Base-by-base conservation (phyloP, 2,888 invertebrate species). In the Heteropelma amictum region DNA sequence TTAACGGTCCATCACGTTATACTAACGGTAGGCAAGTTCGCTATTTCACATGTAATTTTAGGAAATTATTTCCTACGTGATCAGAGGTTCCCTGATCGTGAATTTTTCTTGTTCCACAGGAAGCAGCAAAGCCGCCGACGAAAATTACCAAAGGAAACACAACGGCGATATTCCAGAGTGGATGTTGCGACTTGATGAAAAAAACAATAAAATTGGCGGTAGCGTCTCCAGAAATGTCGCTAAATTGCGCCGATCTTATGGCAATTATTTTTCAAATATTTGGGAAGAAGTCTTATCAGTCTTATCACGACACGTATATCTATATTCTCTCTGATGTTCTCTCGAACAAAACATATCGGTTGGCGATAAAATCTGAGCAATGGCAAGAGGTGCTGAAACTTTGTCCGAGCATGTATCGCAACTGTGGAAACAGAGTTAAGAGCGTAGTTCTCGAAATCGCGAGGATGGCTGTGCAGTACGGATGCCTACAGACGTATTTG, bases 311-410 rank as follows among this genome's bases (percentile, higher is more conserved):
- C 84, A 90, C 90, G 17, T 93, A 93, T 83, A 82, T 93, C 42
- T 89, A 86, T 73, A 87, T 93, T 58, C 82, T 94, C 30, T 90
- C 90, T 73, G 91, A 92, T 85, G 88, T 94, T 61, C 84, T 94
- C 40, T 84, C 90, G 7, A 89, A 90, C 84, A 88, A 90, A 72
- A 83, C 90, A 80, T 92, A 92, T 82, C 88, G 92, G 80, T 89
- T 90, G 2, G 86, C 87, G 70, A 91, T 93, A 53, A 86, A 90
- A 47, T 88, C 89, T 30, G 83, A 89, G 51, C 89, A 90, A 69
- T 94, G 93, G 93, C 90, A 90, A 86, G 91, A 93, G 54, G 72
- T 88, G 19, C 45, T 88, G 1, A 78, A 58, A 7, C 51, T 80
- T 4, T 83, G 82, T 21, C 49, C 78, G 3, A 63, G 68, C n/a